Percentiles rank a stretch among this genome's conserved stretches.
Conservation (phyloP, 2,113 vertebrate species). For the Oriolus oriolus region DNA sequence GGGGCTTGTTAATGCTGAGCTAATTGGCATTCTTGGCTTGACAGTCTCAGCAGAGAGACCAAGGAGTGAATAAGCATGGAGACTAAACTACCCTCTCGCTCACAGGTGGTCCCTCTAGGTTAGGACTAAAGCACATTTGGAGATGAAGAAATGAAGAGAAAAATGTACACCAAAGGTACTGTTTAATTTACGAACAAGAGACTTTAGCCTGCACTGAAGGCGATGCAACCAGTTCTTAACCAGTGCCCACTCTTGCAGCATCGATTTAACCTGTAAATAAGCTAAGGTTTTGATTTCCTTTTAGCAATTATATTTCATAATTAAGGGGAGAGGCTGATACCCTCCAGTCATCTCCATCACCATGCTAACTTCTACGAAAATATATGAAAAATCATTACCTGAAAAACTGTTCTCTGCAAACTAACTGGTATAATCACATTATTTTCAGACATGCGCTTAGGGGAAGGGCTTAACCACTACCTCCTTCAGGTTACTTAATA, state of each 20-base stretch:
- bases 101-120: conserved; percentile 64
- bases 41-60: conserved; percentile 65
- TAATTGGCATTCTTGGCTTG: conserved; percentile 67
- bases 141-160: conserved; percentile 38
- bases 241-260: neutral
- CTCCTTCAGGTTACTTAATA: neutral
- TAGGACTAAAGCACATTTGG: conserved; percentile 50
- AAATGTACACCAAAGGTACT: neutral
- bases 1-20: conserved; percentile 65
- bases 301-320: neutral
- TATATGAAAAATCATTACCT: neutral
- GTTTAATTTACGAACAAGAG: neutral
- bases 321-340: neutral
- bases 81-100: conserved; percentile 49
- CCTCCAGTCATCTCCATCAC: neutral
- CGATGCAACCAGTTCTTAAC: neutral
- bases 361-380: neutral
- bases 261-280: neutral
- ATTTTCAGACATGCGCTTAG: neutral
- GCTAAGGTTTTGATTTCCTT: neutral
- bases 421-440: neutral
- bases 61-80: conserved; percentile 65
- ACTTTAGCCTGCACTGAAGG: neutral
- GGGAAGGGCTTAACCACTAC: neutral
- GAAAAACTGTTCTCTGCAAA: neutral